These are phyloP conservation scores for Mus minutoides DNA, from an alignment of 2,797 vertebrate species.

Conservation along the genomic window DNA sequence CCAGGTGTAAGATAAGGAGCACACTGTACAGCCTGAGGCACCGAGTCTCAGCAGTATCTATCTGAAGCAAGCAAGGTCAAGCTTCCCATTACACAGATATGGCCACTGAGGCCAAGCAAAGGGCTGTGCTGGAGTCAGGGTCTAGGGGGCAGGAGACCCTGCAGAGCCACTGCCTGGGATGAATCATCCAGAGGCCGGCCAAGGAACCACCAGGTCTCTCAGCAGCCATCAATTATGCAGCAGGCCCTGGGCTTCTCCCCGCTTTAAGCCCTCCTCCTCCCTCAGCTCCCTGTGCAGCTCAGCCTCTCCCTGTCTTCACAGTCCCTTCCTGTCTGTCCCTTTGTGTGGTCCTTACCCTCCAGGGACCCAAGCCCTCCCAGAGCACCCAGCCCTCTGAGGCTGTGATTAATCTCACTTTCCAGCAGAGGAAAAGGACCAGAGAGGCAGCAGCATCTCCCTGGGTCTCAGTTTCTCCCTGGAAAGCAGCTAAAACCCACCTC, in stretches of 20 bases:
- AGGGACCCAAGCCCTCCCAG: not conserved
- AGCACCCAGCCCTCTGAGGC: not conserved
- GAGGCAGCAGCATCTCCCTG: not conserved
- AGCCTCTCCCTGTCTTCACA: not conserved
- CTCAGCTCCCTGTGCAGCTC: not conserved
- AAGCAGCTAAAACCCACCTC: not conserved
- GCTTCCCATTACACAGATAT: not conserved
- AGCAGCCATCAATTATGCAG: conserved; percentile 87
- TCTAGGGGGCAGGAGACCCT: not conserved
- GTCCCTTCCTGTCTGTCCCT: not conserved
- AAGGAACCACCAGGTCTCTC: not conserved
- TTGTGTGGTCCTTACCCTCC: not conserved
- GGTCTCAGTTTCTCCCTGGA: not conserved
- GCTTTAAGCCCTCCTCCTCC: not conserved
- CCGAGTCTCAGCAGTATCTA: not conserved
- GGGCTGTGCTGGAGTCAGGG: not conserved
- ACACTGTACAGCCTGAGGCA: rapidly evolving
- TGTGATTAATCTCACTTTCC: not conserved
- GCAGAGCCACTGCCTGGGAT: not conserved
- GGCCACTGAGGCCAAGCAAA: not conserved
- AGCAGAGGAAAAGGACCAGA: not conserved
- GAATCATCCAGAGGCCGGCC: not conserved
- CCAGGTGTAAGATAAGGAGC: not conserved
- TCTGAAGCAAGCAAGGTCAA: not conserved
- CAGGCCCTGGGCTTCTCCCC: conserved; percentile 81